phyloP scores from a whole-genome alignment of 1,140 invertebrate species.

The Macrocentrus cingulum region DNA sequence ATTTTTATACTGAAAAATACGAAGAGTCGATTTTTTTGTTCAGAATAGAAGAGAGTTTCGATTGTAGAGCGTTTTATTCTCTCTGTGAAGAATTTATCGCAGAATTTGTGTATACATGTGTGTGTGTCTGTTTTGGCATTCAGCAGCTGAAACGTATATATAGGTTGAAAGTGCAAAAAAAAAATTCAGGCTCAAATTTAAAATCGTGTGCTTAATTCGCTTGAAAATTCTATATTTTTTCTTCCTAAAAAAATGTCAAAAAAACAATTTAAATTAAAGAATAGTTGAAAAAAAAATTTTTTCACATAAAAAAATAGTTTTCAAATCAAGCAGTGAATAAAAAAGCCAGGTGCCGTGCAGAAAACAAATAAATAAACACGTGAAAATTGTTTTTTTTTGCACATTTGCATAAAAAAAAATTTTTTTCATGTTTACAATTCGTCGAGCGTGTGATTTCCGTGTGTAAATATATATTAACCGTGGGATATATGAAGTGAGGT shows the following conservation, averaged over 20 bases:
- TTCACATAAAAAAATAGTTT: no score
- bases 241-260: no score
- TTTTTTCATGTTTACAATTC: neutral
- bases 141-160: no score
- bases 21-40: neutral
- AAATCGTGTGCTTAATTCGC: no score
- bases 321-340: no score
- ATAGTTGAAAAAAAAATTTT: no score
- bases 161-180: no score
- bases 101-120: constrained; percentile 3
- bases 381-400: no score
- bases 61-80: neutral
- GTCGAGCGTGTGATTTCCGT: neutral
- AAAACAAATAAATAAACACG: neutral
- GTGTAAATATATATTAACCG: neutral
- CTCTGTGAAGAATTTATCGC: neutral
- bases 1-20: neutral
- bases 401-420: neutral
- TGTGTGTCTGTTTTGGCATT: constrained; percentile 1
- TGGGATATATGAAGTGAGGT: neutral
- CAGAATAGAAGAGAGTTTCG: neutral
- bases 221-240: no score
- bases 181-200: no score
- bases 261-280: no score
- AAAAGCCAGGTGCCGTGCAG: no score